A percentile compares a stretch with the other conserved stretches of the same genome.
phyloP scores from a whole-genome alignment of 2,797 vertebrate species.

The Tauraco hartlaubi region DNA sequence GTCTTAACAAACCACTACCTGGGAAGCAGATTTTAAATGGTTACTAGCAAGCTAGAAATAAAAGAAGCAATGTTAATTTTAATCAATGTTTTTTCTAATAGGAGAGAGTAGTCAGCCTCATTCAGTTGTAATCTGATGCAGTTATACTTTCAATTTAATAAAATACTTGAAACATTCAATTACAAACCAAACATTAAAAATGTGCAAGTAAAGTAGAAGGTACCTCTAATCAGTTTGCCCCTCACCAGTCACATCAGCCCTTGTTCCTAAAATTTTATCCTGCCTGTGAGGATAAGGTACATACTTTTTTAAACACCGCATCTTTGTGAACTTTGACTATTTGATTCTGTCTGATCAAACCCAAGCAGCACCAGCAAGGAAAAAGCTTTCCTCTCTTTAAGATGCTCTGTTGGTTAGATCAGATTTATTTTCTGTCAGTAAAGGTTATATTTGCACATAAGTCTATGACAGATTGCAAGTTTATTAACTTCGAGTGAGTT shows the following conservation, averaged over 20 bases:
- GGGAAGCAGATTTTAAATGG: slow-evolving; percentile 14
- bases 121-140: neutral
- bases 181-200: slow-evolving; percentile 18
- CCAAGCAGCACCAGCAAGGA: neutral
- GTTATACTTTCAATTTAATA: slow-evolving; percentile 25
- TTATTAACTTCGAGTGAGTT: slow-evolving; percentile 69
- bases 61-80: slow-evolving; percentile 31
- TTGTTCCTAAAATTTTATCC: slow-evolving; percentile 7
- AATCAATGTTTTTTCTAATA: neutral
- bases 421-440: slow-evolving; percentile 66
- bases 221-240: slow-evolving; percentile 22
- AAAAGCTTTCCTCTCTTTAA: slow-evolving; percentile 35
- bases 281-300: neutral
- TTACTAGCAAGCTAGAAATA: slow-evolving; percentile 37
- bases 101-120: slow-evolving; percentile 12
- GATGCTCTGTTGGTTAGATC: slow-evolving; percentile 52
- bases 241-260: slow-evolving; percentile 24
- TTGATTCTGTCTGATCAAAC: slow-evolving; percentile 43
- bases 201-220: slow-evolving; percentile 17
- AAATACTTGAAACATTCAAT: neutral
- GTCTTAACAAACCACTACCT: neutral
- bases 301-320: neutral
- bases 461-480: slow-evolving; percentile 67
- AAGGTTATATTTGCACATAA: slow-evolving; percentile 71
- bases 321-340: slow-evolving; percentile 53